These are phyloP conservation scores for Trachelus tabidus DNA, from an alignment of 2,888 invertebrate genomes.

Conservation along the genomic window DNA sequence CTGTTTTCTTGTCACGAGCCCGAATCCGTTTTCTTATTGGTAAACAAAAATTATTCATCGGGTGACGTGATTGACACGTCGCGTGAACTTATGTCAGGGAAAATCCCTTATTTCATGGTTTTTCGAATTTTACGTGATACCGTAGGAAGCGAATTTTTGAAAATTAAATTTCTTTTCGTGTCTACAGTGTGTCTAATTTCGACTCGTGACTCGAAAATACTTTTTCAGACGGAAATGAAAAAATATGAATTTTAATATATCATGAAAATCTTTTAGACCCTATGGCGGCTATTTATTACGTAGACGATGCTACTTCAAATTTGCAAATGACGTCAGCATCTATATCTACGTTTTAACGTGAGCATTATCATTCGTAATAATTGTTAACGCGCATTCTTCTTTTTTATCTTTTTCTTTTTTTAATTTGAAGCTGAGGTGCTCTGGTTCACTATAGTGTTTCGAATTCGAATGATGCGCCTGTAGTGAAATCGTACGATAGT, in stretches of 20 bases:
- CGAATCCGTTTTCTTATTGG: neutral
- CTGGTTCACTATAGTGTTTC: too few relatives aligned
- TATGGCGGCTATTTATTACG: neutral
- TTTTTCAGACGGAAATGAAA: neutral
- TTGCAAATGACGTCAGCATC: neutral
- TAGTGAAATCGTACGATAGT: slow-evolving; percentile 7
- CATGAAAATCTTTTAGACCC: neutral
- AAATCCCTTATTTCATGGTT: neutral
- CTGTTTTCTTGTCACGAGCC: neutral
- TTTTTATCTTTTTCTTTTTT: too few relatives aligned
- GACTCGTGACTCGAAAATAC: neutral
- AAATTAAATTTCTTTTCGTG: too few relatives aligned
- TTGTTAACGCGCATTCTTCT: too few relatives aligned
- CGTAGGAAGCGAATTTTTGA: neutral
- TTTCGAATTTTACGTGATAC: neutral
- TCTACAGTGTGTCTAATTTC: neutral
- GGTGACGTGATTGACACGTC: neutral
- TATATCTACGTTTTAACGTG: too few relatives aligned
- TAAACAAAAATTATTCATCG: neutral
- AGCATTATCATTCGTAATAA: too few relatives aligned
- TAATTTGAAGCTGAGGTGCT: too few relatives aligned
- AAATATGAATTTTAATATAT: too few relatives aligned
- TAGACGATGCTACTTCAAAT: neutral
- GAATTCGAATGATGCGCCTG: too few relatives aligned
- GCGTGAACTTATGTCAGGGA: neutral